phyloP scores from a whole-genome alignment of 2,113 vertebrate species.

The Amazona guildingii region DNA sequence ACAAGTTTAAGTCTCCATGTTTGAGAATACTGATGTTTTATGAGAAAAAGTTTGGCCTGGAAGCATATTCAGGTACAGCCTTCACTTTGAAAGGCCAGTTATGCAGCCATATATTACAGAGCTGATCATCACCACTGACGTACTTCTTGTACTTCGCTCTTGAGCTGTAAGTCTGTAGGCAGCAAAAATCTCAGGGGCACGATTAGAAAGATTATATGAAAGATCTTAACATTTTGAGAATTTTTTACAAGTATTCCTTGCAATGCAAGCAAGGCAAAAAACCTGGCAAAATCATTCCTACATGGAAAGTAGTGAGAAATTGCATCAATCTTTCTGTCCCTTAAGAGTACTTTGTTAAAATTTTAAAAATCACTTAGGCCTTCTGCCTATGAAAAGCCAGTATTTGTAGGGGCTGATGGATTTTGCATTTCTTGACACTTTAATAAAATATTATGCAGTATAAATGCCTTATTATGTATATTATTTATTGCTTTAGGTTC shows the following conservation, averaged over 20 bases:
- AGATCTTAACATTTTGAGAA: not conserved
- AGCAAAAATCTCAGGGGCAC: not conserved
- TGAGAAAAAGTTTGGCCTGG: not conserved
- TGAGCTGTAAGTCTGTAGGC: not conserved
- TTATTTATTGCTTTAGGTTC: constrained; percentile 43
- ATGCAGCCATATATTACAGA: not conserved
- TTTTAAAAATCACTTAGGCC: not conserved
- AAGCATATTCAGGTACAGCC: not conserved
- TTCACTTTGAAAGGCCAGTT: not conserved
- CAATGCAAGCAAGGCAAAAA: not conserved
- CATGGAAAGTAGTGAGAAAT: not conserved
- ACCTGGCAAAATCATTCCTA: not conserved
- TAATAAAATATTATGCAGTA: not conserved
- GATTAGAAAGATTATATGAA: not conserved
- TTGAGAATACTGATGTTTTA: not conserved
- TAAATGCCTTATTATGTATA: constrained; percentile 20
- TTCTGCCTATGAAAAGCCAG: not conserved
- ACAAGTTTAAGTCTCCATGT: not conserved
- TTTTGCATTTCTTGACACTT: not conserved
- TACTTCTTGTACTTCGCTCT: not conserved
- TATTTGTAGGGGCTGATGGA: not conserved
- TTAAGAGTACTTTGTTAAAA: not conserved
- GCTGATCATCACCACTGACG: not conserved
- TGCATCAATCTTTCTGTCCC: not conserved
- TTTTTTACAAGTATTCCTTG: not conserved